These are phyloP conservation scores for Nemoura dubitans DNA, from an alignment of 2,888 invertebrate genomes.

Conservation along the genomic window DNA sequence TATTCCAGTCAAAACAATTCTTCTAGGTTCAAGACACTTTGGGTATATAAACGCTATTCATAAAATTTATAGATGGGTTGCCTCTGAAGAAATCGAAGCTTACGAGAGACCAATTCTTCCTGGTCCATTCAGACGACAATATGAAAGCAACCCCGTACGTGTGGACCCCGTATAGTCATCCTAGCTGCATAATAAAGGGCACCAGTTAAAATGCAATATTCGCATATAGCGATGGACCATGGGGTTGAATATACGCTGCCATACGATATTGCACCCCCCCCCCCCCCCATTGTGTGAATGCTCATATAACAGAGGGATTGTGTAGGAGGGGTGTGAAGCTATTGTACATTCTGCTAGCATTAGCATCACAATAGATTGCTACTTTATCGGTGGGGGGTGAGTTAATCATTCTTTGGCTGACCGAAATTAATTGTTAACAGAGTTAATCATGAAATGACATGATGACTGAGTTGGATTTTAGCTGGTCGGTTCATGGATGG, in stretches of 20 bases:
- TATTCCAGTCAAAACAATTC: too few species aligned
- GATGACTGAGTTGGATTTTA: not conserved
- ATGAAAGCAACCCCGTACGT: not conserved
- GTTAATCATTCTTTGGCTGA: not conserved
- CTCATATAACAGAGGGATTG: not conserved
- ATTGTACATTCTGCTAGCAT: not conserved
- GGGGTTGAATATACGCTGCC: not conserved
- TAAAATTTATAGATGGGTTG: too few species aligned
- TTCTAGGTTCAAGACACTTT: too few species aligned
- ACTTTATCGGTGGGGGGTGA: not conserved
- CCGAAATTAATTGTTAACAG: not conserved
- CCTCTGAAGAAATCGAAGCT: not conserved
- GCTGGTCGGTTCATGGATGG: not conserved
- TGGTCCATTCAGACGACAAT: not conserved
- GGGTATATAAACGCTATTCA: too few species aligned
- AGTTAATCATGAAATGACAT: not conserved
- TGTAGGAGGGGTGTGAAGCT: not conserved
- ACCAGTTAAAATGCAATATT: constrained; percentile 12
- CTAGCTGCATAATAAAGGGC: not conserved
- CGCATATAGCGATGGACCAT: not conserved
- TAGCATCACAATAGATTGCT: not conserved
- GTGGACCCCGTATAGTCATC: not conserved
- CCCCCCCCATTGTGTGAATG: not conserved
- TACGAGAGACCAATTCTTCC: not conserved
- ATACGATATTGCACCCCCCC: not conserved